phyloP scores from a whole-genome alignment of 2,888 invertebrate species.

The Syritta pipiens region DNA sequence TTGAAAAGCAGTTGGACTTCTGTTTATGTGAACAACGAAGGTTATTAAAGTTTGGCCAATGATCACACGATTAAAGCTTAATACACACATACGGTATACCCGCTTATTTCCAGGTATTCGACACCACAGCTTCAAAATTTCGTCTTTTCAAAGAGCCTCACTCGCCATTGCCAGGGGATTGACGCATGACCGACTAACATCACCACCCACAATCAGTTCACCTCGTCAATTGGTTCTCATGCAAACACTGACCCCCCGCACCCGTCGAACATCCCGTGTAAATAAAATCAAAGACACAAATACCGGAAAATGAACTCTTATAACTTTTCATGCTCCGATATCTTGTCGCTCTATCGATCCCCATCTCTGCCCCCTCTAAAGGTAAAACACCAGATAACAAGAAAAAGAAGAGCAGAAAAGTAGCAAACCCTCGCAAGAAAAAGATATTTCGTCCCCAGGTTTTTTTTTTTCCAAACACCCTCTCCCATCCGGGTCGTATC shows the following conservation, averaged over 20 bases:
- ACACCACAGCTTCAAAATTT: no score
- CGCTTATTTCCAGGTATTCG: no score
- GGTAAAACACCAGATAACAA: neutral
- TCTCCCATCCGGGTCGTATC: neutral
- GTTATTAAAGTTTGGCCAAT: no score
- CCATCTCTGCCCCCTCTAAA: neutral
- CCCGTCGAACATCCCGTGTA: neutral
- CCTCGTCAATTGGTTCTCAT: no score
- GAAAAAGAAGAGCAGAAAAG: neutral
- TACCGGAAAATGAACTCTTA: conserved; percentile 2
- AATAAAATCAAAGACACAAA: conserved; percentile 2
- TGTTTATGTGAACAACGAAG: no score
- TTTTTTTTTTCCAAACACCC: neutral
- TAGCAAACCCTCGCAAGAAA: no score
- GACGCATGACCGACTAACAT: no score
- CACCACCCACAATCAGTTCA: neutral
- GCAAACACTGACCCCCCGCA: neutral
- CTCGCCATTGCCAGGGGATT: no score
- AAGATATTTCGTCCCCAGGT: neutral
- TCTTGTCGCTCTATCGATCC: neutral
- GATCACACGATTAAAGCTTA: no score
- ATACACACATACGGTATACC: no score
- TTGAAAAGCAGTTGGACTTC: no score
- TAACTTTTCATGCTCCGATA: conserved; percentile 1
- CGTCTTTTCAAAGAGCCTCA: no score